Evolutionary conservation across 1,140 invertebrate genomes (phyloP).

Genomic region (Plutomurus gul): DNA sequence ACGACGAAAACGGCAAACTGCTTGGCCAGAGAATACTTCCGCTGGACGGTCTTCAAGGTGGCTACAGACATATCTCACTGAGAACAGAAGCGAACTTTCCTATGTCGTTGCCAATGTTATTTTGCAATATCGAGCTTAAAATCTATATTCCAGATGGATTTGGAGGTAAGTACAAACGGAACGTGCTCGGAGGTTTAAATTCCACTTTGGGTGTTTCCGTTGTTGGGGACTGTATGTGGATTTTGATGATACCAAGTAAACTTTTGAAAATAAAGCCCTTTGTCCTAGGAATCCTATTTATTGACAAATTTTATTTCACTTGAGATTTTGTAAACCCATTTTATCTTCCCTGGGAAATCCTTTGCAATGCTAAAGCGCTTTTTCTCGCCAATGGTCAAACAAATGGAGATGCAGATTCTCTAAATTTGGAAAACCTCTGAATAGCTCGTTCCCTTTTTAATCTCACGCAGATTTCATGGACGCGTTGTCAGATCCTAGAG

Average conservation of each 20-base stretch:
- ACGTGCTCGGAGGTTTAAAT: background rate
- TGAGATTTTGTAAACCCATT: no score
- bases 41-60: slow-evolving; percentile 94
- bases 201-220: no score
- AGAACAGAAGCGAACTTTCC: slow-evolving; percentile 98
- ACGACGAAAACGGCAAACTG: slow-evolving; percentile 96
- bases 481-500: slow-evolving; percentile 91
- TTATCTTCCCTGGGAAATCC: no score
- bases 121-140: slow-evolving; percentile 98
- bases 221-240: no score
- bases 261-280: no score
- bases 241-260: no score
- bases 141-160: slow-evolving; percentile 99
- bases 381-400: no score
- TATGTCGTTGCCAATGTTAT: slow-evolving; percentile 97
- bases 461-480: slow-evolving; percentile 87
- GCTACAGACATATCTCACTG: slow-evolving; percentile 96
- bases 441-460: background rate
- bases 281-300: no score
- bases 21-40: slow-evolving; percentile 97
- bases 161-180: slow-evolving; percentile 74
- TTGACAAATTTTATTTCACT: no score
- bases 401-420: no score
- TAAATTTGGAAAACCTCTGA: no score
- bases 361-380: no score